These are phyloP conservation scores for Chionodraco myersi DNA, from an alignment of 2,113 vertebrate species.

Conservation along the genomic window DNA sequence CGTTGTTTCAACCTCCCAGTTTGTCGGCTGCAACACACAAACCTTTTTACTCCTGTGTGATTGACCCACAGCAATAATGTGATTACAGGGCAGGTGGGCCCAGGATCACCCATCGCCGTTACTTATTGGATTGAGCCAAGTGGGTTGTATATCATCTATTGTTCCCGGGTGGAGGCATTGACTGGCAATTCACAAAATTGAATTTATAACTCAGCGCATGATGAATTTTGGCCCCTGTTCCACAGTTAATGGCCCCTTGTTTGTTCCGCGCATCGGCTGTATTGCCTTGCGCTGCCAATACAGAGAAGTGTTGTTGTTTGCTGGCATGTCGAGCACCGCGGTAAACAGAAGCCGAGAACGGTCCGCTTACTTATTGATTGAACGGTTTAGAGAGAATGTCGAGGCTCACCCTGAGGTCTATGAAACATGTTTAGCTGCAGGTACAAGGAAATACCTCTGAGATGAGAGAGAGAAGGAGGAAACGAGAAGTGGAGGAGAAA, in stretches of 20 bases:
- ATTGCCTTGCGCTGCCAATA: conserved; percentile 50
- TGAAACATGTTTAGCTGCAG: conserved; percentile 40
- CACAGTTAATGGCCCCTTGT: conserved; percentile 77
- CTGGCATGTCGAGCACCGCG: conserved; percentile 57
- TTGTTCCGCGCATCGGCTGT: conserved; percentile 54
- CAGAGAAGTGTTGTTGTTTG: conserved; percentile 60
- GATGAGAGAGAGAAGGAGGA: not conserved
- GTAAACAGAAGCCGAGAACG: conserved; percentile 55
- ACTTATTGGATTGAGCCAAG: conserved; percentile 86
- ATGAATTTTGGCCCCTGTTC: conserved; percentile 76
- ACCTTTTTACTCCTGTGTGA: conserved; percentile 77
- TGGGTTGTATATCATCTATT: conserved; percentile 87
- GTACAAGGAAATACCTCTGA: conserved; percentile 50
- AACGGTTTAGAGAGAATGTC: conserved; percentile 61
- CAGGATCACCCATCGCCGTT: conserved; percentile 76
- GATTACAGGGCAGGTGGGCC: conserved; percentile 85
- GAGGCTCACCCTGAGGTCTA: conserved; percentile 43
- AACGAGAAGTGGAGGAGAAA: not conserved
- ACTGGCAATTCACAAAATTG: conserved; percentile 85
- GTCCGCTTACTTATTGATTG: conserved; percentile 64
- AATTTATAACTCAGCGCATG: conserved; percentile 81
- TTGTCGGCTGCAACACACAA: conserved; percentile 64
- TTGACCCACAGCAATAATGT: conserved; percentile 81
- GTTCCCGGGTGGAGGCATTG: conserved; percentile 82
- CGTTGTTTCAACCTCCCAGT: conserved; percentile 41